Base-by-base conservation (phyloP, 2,797 vertebrate genomes). In the Sparus aurata region DNA sequence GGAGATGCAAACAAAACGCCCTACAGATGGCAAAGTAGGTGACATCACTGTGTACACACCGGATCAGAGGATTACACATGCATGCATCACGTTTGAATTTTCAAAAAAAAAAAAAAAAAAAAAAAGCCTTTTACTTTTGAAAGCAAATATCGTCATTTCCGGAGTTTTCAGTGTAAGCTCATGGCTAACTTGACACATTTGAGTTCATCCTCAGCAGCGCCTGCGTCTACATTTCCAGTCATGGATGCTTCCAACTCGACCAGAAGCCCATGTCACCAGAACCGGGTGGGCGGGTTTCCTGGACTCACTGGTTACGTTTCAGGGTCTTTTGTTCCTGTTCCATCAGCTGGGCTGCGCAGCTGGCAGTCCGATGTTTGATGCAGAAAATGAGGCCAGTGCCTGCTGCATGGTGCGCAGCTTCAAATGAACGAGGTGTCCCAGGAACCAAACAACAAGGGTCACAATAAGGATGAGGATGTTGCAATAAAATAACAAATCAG, bases 231-330 rank as follows among this genome's bases (percentile, higher is more conserved):
- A 91, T 52, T 92, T 93, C 84, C 90, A 88, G 65, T 76, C 78
- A 30, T 80, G 86, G 88, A 81, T 30, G 85, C 77, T 87, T 91
- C 93, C 94, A 93, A 89, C 91, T 77, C 89, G 80, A 87, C 91
- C 89, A 87, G 79, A 80, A 82, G 76, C 69, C 41, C 70, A 53
- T 71, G 87, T 69, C 77, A 60, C 23, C 86, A 77, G 85, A 87
- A 85, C 89, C 75, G 81, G 70, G 84, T 76, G 93, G 90, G 90
- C 90, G 92, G 91, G 91, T 89, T 92, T 92, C 91, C 90, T 91
- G 87, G 63, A 87, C 79, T 84, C 86, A 57, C 18, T 65, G 73
- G 69, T 79, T 77, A 80, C 83, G 87, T 91, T 82, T 69, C 84
- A 73, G 77, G 72, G 59, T 85, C 80, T 74, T 74, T 79, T 72